Evolutionary conservation across 1,140 invertebrate species (phyloP), one percentile per base, ranked within the genome.

Genomic region (Acromyrmex heyeri): DNA sequence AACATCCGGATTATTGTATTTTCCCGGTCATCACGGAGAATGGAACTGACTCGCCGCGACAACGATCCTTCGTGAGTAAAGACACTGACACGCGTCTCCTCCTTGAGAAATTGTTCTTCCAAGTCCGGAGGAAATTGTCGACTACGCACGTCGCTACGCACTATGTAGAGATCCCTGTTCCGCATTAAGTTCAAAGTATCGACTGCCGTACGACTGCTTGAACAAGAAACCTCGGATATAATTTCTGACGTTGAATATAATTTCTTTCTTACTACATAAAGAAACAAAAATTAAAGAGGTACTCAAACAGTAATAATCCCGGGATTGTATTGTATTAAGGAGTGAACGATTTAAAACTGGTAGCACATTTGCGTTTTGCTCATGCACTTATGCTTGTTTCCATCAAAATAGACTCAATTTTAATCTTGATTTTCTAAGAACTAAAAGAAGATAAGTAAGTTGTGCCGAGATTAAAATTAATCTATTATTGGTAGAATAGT

Each of bases 21-120:
- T 95, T 94, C 48, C 94, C 94, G 21, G 92, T 92, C 86, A 95
- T 95, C 91, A 93, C 91, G 86, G 94, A 95, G 90, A 94, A 95
- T 93, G 93, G 93, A 87, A 88, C 86, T 44, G 93, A 93, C 30
- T 93, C 93, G 65, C 93, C 93, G n/a, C 91, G 93, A 83, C 90
- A 92, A 83, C 92, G 94, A 75, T 94, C 92, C 7, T 82, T 92
- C 82, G 93, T 94, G 81, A 94, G 94, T 88, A 53, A 1, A 3
- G 2, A 0, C 2, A 2, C 8, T 2, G 2, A n/a, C n/a, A 2
- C 24, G 38, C 12, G 21, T 48, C 3, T 70, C 34, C 50, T 50
- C 18, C 48, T 18, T 48, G 50, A 67, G 38, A 44, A 62, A 18
- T 38, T 65, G 34, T 65, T 59, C 59, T 4, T 34, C 7, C 21